A percentile compares a stretch with the other conserved stretches of the same genome.
These are phyloP conservation scores for Phocoena sinus DNA, from an alignment of 2,113 vertebrate species.

Conservation along the genomic window DNA sequence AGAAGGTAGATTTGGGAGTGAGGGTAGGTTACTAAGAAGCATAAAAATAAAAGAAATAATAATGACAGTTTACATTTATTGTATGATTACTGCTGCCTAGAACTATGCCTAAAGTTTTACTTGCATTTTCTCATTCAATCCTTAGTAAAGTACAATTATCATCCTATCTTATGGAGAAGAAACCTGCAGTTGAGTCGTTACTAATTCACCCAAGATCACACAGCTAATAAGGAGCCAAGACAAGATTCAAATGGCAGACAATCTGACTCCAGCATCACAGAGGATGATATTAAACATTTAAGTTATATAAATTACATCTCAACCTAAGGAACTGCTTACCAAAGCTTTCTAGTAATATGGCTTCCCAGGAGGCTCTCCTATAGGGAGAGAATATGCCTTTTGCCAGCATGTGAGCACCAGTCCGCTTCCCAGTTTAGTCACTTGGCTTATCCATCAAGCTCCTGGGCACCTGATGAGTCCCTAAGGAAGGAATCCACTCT, in stretches of 20 bases:
- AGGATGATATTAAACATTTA: background rate
- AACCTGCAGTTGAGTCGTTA: conserved; percentile 15
- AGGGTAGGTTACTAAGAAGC: background rate
- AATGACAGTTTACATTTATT: background rate
- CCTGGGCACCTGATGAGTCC: background rate
- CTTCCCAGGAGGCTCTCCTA: background rate
- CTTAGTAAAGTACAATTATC: conserved; percentile 14
- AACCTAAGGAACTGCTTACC: conserved; percentile 1
- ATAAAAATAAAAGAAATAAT: background rate
- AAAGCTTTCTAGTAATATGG: conserved; percentile 31
- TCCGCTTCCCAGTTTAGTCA: background rate
- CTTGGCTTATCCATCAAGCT: background rate
- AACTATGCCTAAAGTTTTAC: background rate
- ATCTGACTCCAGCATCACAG: background rate
- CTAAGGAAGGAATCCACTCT: background rate
- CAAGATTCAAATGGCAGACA: background rate
- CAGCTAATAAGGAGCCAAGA: background rate
- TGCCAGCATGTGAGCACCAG: background rate
- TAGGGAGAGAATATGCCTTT: background rate
- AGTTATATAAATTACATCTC: conserved; percentile 1
- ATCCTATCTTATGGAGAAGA: background rate
- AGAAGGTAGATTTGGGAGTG: background rate
- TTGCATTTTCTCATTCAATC: conserved; percentile 12
- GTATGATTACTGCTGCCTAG: background rate
- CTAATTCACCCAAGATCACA: conserved; percentile 35